These are phyloP conservation scores for Phrynocephalus vlangalii DNA, from an alignment of 2,797 vertebrate species.

Conservation along the genomic window DNA sequence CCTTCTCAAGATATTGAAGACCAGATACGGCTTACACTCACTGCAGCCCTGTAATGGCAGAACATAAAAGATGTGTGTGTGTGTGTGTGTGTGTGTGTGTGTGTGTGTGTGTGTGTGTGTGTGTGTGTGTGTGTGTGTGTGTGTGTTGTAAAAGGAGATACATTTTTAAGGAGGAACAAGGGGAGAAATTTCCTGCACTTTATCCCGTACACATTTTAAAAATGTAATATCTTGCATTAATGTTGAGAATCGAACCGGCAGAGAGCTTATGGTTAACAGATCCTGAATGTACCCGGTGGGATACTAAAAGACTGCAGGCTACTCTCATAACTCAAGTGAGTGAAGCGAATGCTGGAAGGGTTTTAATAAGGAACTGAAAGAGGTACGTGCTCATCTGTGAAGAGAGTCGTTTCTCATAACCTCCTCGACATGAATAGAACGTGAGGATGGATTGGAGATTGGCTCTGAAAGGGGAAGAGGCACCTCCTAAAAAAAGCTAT, in stretches of 20 bases:
- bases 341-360: slow-evolving; percentile 40
- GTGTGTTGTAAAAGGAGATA: neutral
- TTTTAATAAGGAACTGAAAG: slow-evolving; percentile 49
- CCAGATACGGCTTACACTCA: slow-evolving; percentile 43
- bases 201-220: slow-evolving; percentile 64
- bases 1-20: slow-evolving; percentile 34
- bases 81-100: neutral
- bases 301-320: slow-evolving; percentile 55
- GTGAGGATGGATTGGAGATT: slow-evolving; percentile 63
- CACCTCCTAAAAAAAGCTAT: slow-evolving; percentile 53
- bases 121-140: neutral
- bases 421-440: slow-evolving; percentile 54
- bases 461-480: slow-evolving; percentile 55
- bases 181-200: slow-evolving; percentile 41
- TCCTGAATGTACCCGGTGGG: slow-evolving; percentile 59
- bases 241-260: slow-evolving; percentile 54
- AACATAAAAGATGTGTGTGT: slow-evolving; percentile 42
- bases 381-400: slow-evolving; percentile 48
- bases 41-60: slow-evolving; percentile 53
- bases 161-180: slow-evolving; percentile 7
- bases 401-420: slow-evolving; percentile 62
- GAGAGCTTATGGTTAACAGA: slow-evolving; percentile 63
- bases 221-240: slow-evolving; percentile 66
- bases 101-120: no score
- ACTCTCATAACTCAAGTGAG: slow-evolving; percentile 55